Evolutionary conservation across 2,888 invertebrate genomes (phyloP), one percentile per base, ranked within the genome.

Genomic region (Silvanus unidentatus): DNA sequence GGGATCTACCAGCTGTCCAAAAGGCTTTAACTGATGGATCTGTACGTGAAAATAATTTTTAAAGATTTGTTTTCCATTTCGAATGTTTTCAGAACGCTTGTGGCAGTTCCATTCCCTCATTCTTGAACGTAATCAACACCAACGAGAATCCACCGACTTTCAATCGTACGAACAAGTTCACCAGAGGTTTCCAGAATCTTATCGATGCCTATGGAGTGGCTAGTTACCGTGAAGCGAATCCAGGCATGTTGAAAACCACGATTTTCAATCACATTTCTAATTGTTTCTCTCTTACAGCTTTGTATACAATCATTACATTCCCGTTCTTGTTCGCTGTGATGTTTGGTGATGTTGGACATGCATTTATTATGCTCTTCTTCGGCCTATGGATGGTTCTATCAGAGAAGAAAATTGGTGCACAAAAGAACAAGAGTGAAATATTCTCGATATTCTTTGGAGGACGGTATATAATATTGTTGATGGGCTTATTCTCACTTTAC

Each of bases 321-420:
- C 96, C 96, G 6, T 96, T 96, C 76, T 73, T 96, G 34, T 96
- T 96, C 73, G 92, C 89, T 38, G 84, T 96, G 60, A 97, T 97
- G 96, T 97, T 96, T 71, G 96, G 96, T 13, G 96, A 96, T 69
- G 75, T 85, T 63, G 96, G 96, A 9, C 96, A 96, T 72, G 96
- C 93, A 1, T 32, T 85, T 10, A 82, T 97, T 52, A 81, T 97
- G 82, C 75, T 86, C 2, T 53, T 84, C 11, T 90, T 92, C 66
- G 93, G 84, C 1, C 72, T 76, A 0, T 92, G 81, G 79, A 84
- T 97, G 85, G 82, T 91, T 14, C 51, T 84, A 32, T 80, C 77
- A 50, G 96, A 97, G 69, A 87, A 86, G 48, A 78, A 82, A 42
- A 74, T 95, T 42, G 68, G 75, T n/a, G 77, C 78, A 3, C 79